Base-by-base conservation (phyloP, 2,797 vertebrate species). In the Anguilla pacifica region DNA sequence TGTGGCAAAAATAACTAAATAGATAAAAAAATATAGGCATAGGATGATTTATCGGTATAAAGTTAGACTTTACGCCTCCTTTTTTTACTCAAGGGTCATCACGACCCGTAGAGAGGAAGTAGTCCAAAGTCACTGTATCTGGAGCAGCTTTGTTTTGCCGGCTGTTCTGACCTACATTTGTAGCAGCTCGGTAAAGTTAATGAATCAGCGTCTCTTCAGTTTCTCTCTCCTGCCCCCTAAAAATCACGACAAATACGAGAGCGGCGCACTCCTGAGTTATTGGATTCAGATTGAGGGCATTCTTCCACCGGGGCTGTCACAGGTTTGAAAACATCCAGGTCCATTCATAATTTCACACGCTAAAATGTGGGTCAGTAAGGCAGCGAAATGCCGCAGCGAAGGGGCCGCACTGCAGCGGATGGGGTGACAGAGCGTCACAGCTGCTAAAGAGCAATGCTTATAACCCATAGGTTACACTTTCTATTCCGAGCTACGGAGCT, bases 251-350 rank as follows among this genome's bases (percentile, higher is more conserved):
- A 79, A 79, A 79, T 46, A 46, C 17, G 1, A 46, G 74, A 43
- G 39, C 46, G 74, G 74, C 19, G 74, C 74, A 79, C 74, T 17
- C 28, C 25, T 17, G 74, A 39, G 17, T 79, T 79, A 79, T 46
- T 22, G 74, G 74, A 46, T 39, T 39, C 35, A 77, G 72, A 77
- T 77, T 77, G 72, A 39, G 64, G 64, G 72, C 35, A 35, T 35
- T 35, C 72, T 43, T 79, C 35, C 39, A 43, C 35, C 74, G 19
- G 39, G 74, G 39, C 46, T 79, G 15, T 19, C 74, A 22, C 35
- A 79, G 39, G 74, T 79, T 79, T 43, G 35, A 79, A 79, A 79
- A 46, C 74, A 79, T 79, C 74, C 74, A 79, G 74, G 74, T 46
- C 46, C 35, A 79, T 46, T 46, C 74, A 79, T 79, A 79, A 79